Evolutionary conservation across 1,140 invertebrate genomes (phyloP).

Genomic region (Calephelis virginiensis): DNA sequence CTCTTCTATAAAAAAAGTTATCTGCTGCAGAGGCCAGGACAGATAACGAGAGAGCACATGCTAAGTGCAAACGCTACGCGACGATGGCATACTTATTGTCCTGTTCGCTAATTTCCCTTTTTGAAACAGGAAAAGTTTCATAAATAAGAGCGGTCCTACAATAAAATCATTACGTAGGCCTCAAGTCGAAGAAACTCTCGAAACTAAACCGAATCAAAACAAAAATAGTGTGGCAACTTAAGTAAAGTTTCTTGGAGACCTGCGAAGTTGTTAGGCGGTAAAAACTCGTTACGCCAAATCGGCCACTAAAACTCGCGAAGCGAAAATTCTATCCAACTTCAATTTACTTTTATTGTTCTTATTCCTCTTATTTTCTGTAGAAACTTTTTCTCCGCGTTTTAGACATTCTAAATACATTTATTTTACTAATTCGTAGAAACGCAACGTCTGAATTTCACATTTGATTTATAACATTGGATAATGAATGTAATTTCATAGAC

Average conservation of each 20-base stretch:
- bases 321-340: slow-evolving; percentile 76
- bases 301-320: slow-evolving; percentile 74
- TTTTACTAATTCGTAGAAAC: slow-evolving; percentile 54
- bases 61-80: no score
- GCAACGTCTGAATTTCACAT: slow-evolving; percentile 49
- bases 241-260: slow-evolving; percentile 34
- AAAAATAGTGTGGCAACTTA: slow-evolving; percentile 13
- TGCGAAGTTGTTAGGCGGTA: slow-evolving; percentile 70
- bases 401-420: slow-evolving; percentile 61
- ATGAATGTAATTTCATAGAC: neutral
- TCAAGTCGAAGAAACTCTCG: neutral
- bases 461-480: slow-evolving; percentile 36
- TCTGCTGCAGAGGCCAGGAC: no score
- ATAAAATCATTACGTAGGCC: neutral
- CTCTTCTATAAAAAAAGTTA: no score
- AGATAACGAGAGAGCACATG: no score
- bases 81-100: no score
- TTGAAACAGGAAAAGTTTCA: no score
- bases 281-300: slow-evolving; percentile 75
- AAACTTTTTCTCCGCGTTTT: slow-evolving; percentile 56
- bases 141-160: no score
- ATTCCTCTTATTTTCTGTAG: slow-evolving; percentile 55
- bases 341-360: slow-evolving; percentile 77
- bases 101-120: no score
- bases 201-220: slow-evolving; percentile 5